A percentile compares a stretch with the other conserved stretches of the same genome.
phyloP scores from a whole-genome alignment of 1,140 invertebrate genomes.

The Neomicropteryx cornuta region DNA sequence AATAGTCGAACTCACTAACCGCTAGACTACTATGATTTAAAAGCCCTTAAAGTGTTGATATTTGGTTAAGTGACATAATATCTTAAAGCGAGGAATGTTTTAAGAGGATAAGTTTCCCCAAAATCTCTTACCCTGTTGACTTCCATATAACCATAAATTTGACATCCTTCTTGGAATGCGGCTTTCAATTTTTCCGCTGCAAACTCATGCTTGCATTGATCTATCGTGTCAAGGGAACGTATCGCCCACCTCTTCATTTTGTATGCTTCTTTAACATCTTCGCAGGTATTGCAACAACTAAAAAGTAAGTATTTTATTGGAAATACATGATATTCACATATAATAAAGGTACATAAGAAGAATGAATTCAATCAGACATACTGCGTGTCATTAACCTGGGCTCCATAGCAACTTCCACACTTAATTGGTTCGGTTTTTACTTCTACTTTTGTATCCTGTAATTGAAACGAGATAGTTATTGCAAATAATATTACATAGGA shows the following conservation, averaged over 20 bases:
- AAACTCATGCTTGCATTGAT: conserved; percentile 83
- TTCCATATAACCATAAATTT: conserved; percentile 89
- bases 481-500: too few species aligned
- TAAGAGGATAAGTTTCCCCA: too few species aligned
- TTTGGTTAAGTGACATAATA: too few species aligned
- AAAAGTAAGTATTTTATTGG: background rate
- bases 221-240: conserved; percentile 62
- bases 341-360: conserved; percentile 1
- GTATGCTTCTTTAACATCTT: conserved; percentile 91
- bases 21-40: too few species aligned
- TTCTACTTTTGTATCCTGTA: too few species aligned
- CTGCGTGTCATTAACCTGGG: conserved; percentile 60
- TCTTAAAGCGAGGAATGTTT: too few species aligned
- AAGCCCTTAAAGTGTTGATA: too few species aligned
- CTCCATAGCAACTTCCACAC: conserved; percentile 76
- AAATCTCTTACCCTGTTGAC: conserved; percentile 85
- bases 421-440: conserved; percentile 20
- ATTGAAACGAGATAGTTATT: too few species aligned
- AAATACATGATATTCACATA: background rate
- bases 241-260: conserved; percentile 78
- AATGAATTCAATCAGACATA: conserved; percentile 31
- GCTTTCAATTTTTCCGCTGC: conserved; percentile 56
- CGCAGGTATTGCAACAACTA: conserved; percentile 95
- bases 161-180: conserved; percentile 84
- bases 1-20: too few species aligned